A percentile compares a stretch with the other conserved stretches of the same genome.
phyloP scores from a whole-genome alignment of 1,140 invertebrate genomes.

The Goniozus legneri region DNA sequence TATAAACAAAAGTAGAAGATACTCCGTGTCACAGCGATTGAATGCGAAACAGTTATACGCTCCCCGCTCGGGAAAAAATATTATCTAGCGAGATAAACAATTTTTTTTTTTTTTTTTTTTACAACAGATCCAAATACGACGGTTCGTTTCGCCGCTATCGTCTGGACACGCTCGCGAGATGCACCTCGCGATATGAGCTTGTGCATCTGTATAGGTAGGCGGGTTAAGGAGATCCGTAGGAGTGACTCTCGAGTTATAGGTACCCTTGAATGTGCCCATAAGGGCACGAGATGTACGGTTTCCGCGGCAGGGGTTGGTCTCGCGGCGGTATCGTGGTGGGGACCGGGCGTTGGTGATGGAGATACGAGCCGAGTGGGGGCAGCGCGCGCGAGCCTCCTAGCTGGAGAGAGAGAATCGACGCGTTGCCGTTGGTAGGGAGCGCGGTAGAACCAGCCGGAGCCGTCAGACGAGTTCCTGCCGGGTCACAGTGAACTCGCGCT shows the following conservation, averaged over 20 bases:
- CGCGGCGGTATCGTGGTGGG: conserved; percentile 29
- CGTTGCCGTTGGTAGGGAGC: conserved; percentile 40
- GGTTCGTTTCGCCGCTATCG: too few relatives aligned
- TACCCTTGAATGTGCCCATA: conserved; percentile 33
- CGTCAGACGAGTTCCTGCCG: conserved; percentile 51
- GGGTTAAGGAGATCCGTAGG: conserved; percentile 46
- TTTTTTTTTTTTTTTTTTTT: too few relatives aligned
- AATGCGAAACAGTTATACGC: too few relatives aligned
- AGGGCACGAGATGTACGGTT: conserved; percentile 34
- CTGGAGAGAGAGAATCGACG: too few relatives aligned
- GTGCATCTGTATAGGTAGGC: conserved; percentile 27
- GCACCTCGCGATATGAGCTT: conserved; percentile 23
- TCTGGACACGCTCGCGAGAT: conserved; percentile 20
- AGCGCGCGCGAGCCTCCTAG: neutral
- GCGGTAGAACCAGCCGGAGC: conserved; percentile 24
- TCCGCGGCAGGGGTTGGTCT: conserved; percentile 47
- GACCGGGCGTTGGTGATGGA: conserved; percentile 15
- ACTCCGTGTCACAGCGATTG: too few relatives aligned
- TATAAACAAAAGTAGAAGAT: conserved; percentile 27
- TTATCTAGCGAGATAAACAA: too few relatives aligned
- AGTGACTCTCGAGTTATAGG: conserved; percentile 41
- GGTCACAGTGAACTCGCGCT: conserved; percentile 36
- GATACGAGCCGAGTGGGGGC: too few relatives aligned
- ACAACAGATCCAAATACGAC: too few relatives aligned
- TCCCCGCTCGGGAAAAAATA: too few relatives aligned